These are phyloP conservation scores for Zeus faber DNA, from an alignment of 2,113 vertebrate species.

Conservation along the genomic window DNA sequence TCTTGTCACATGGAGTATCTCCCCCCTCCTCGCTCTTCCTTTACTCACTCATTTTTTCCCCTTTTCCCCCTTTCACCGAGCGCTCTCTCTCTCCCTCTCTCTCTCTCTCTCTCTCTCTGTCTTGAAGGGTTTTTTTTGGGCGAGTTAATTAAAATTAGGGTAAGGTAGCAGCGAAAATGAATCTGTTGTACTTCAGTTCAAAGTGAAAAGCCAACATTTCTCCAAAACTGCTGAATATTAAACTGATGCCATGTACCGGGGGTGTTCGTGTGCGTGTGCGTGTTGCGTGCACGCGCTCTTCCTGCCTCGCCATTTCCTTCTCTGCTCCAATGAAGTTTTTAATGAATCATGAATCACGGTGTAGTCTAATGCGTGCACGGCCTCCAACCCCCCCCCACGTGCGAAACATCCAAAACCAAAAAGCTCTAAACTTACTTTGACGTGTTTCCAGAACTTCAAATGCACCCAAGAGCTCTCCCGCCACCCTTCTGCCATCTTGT, in stretches of 20 bases:
- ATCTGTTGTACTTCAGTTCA: conserved; percentile 9
- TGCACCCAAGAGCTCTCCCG: too few species aligned
- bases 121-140: not conserved
- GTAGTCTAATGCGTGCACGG: not conserved
- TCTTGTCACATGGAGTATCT: too few species aligned
- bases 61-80: too few species aligned
- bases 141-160: conserved; percentile 1
- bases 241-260: not conserved
- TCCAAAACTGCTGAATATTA: not conserved
- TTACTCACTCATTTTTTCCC: too few species aligned
- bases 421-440: too few species aligned
- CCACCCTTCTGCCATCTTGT: too few species aligned
- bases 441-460: too few species aligned
- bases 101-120: not conserved
- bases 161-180: not conserved
- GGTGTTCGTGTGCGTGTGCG: not conserved
- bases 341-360: not conserved
- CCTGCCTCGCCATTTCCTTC: not conserved
- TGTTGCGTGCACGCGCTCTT: not conserved
- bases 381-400: not conserved
- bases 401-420: not conserved
- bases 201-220: not conserved
- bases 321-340: not conserved
- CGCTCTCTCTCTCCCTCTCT: too few species aligned
- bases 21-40: conserved; percentile 1